Evolutionary conservation across 2,113 vertebrate species (phyloP).

Genomic region (Thalassoma bifasciatum): DNA sequence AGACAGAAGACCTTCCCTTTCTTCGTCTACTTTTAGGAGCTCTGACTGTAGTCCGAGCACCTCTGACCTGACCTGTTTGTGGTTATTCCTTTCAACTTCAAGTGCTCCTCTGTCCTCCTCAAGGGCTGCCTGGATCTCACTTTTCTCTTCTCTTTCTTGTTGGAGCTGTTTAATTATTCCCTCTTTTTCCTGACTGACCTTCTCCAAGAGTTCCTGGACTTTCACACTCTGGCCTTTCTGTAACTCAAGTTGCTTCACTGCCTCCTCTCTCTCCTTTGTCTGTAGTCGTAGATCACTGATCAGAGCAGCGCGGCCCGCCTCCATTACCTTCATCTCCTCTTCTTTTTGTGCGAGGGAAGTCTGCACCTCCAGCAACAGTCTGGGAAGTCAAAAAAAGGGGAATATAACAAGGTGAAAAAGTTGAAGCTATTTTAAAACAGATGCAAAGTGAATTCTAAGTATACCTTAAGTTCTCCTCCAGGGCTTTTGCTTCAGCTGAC

Average conservation of each 20-base stretch:
- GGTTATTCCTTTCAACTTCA: slow-evolving; percentile 60
- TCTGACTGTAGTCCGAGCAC: slow-evolving; percentile 42
- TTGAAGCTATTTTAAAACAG: slow-evolving; percentile 19
- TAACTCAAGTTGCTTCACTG: slow-evolving; percentile 56
- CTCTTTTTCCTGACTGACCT: slow-evolving; percentile 62
- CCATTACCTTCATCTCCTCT: slow-evolving; percentile 78
- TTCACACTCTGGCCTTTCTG: slow-evolving; percentile 50
- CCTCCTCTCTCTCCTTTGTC: slow-evolving; percentile 50
- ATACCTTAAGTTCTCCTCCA: slow-evolving; percentile 86
- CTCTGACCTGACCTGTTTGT: slow-evolving; percentile 56
- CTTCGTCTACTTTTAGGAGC: slow-evolving; percentile 41
- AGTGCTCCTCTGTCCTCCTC: slow-evolving; percentile 33
- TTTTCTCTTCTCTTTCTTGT: slow-evolving; percentile 56
- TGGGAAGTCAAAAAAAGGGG: slow-evolving; percentile 57
- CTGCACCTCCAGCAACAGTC: slow-evolving; percentile 87
- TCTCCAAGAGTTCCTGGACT: slow-evolving; percentile 33
- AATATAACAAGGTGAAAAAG: not conserved
- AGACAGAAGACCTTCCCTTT: slow-evolving; percentile 59
- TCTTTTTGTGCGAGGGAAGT: slow-evolving; percentile 84
- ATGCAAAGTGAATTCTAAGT: slow-evolving; percentile 1
- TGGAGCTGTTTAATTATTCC: slow-evolving; percentile 45
- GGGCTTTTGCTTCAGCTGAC: slow-evolving; percentile 73
- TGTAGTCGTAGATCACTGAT: slow-evolving; percentile 75
- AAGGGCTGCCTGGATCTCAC: slow-evolving; percentile 37
- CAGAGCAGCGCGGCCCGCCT: slow-evolving; percentile 67